Evolutionary conservation across 2,797 vertebrate genomes (phyloP), one percentile per base, ranked within the genome.

Genomic region (Nyctalus aviator): DNA sequence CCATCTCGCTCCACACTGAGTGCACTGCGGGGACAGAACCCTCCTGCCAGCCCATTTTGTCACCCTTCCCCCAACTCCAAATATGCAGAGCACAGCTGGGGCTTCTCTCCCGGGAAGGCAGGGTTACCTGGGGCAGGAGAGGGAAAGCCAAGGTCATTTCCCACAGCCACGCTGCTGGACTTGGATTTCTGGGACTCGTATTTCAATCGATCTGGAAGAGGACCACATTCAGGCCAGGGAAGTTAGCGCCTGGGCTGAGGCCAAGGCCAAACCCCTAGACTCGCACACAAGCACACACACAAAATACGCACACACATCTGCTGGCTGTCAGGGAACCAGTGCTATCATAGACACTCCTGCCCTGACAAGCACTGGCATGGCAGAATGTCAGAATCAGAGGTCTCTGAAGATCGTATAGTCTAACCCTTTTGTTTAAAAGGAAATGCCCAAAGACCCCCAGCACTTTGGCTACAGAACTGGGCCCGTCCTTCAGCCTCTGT

Each of bases 131-230:
- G 92, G 96, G 96, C 84, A 27, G 98, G 2, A 0, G 98, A 97
- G 68, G 98, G 97, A 92, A 98, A 97, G 92, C 96, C 88, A 62
- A 96, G 96, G 94, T 98, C 98, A 0, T 94, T 98, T 97, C 98
- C 98, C 91, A 98, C 93, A 13, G 98, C 98, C 96, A 96, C 98
- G 62, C 98, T 99, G 98, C 92, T 98, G 55, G 98, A 99, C 98
- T 98, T 99, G 98, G 99, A 99, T 98, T 99, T 99, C 98, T 99
- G 99, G 95, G 99, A 99, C 97, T 99, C 99, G 18, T 99, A 99
- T 98, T 99, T 99, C 98, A 99, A 98, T 96, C 99, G 99, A 99
- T 99, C 99, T 99, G 98, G 97, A 99, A 99, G 97, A 98, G 85
- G 95, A 96, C 91, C 76, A 8, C 0, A 8, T 84, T 97, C 41